phyloP scores from a whole-genome alignment of 2,888 invertebrate genomes.

The Drosophila multiciliata region DNA sequence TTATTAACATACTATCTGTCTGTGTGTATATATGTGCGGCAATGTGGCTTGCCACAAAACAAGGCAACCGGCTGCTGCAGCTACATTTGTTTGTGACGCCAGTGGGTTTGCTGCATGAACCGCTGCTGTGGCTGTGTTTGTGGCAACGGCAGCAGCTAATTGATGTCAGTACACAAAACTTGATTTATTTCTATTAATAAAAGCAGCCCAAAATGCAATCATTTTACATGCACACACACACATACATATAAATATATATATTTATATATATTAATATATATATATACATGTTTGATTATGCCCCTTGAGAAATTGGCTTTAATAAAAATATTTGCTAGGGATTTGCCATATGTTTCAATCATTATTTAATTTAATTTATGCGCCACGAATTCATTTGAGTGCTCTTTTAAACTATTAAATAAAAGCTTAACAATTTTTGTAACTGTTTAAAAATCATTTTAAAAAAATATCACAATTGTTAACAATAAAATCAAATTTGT shows the following conservation, averaged over 20 bases:
- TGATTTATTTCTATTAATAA: constrained; percentile 81
- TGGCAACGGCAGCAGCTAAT: constrained; percentile 69
- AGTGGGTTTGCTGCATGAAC: constrained; percentile 40
- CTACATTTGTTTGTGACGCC: constrained; percentile 77
- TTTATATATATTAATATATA: background rate
- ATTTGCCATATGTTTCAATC: background rate
- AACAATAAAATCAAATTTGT: background rate
- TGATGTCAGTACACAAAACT: constrained; percentile 80
- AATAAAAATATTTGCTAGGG: too few relatives aligned
- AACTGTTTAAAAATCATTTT: background rate
- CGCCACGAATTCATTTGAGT: background rate
- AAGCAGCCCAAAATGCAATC: constrained; percentile 62
- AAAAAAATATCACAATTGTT: background rate
- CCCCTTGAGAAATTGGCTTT: constrained; percentile 43
- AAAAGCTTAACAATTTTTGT: background rate
- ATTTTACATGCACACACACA: constrained; percentile 20
- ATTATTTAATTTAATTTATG: background rate
- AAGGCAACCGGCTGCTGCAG: constrained; percentile 34
- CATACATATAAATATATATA: background rate
- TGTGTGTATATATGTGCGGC: constrained; percentile 13
- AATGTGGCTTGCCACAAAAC: constrained; percentile 42
- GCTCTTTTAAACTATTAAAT: background rate
- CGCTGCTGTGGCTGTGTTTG: constrained; percentile 33
- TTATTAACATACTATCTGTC: constrained; percentile 72
- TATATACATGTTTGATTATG: constrained; percentile 9